Base-by-base conservation (phyloP, 2,113 vertebrate species). In the Turnix velox region DNA sequence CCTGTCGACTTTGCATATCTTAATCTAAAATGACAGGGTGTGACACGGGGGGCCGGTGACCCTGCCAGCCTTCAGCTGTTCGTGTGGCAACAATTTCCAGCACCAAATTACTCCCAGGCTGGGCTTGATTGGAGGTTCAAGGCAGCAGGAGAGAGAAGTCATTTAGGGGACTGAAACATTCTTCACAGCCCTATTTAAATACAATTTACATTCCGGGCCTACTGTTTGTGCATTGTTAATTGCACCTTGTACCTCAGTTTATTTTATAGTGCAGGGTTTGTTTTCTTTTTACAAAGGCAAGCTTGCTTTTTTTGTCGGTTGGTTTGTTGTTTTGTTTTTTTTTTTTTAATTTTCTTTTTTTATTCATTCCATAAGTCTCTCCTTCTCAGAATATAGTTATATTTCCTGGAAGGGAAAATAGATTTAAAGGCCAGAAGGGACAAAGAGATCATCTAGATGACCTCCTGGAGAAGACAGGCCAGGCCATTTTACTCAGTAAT, bases 1-100 rank as follows among this genome's bases (percentile, higher is more conserved):
- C 98, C 83, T 90, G 98, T 98, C 98, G 97, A 97, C 97, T 98
- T 98, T 99, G 99, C 99, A 98, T 98, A 98, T 99, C 99, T 99
- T 99, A 99, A 99, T 99, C 98, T 97, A 95, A 98, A 99, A 98
- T 99, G 99, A 99, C 99, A 99, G 99, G 98, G 95, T 98, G 98
- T 99, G 99, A 99, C 98, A 99, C 94, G 84, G 96, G 96, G 97
- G 98, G 98, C 97, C 97, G 94, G 96, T 97, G 98, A 99, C 98
- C 98, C 98, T 98, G 97, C 98, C 98, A 98, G 97, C 96, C 96
- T 98, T 98, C 97, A 98, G 97, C 97, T 98, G 97, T 96, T 98
- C 97, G 98, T 97, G 98, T 98, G 98, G 98, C 98, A 99, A 98
- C 98, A 98, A 98, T 99, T 99, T 99, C 97, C 98, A 98, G 98